These are phyloP conservation scores for Pandion haliaetus DNA, from an alignment of 2,113 vertebrate species.

Conservation along the genomic window DNA sequence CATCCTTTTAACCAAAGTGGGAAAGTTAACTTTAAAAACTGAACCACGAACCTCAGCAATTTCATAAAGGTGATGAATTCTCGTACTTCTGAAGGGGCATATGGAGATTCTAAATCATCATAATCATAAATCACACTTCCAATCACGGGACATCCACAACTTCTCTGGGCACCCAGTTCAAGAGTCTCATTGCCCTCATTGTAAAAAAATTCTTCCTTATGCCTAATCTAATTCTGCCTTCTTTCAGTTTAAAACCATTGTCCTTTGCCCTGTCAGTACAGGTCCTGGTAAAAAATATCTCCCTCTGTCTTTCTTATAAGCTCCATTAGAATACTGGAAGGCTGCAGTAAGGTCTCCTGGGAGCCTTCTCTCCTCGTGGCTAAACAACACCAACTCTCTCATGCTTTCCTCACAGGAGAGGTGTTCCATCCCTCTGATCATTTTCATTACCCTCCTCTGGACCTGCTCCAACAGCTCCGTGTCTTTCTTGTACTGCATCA, in stretches of 20 bases:
- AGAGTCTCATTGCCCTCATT: neutral
- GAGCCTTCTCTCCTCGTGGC: neutral
- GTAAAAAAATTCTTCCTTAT: neutral
- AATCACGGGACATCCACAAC: neutral
- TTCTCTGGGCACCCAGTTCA: neutral
- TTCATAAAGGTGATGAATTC: neutral
- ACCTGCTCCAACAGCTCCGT: fast-evolving
- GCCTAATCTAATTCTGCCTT: neutral
- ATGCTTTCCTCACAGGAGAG: neutral
- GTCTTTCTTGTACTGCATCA: neutral
- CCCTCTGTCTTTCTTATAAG: neutral
- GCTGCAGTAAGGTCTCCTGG: fast-evolving
- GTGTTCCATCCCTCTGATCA: neutral
- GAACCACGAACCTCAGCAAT: neutral
- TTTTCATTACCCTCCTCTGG: neutral
- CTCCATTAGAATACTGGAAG: neutral
- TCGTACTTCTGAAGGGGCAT: neutral
- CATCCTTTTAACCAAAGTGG: neutral
- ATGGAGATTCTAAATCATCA: neutral
- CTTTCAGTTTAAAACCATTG: neutral
- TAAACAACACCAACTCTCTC: neutral
- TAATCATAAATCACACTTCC: neutral
- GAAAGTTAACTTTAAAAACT: neutral
- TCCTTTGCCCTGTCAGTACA: neutral
- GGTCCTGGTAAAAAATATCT: neutral